Base-by-base conservation (phyloP, 2,113 vertebrate species). In the Argyrosomus japonicus region DNA sequence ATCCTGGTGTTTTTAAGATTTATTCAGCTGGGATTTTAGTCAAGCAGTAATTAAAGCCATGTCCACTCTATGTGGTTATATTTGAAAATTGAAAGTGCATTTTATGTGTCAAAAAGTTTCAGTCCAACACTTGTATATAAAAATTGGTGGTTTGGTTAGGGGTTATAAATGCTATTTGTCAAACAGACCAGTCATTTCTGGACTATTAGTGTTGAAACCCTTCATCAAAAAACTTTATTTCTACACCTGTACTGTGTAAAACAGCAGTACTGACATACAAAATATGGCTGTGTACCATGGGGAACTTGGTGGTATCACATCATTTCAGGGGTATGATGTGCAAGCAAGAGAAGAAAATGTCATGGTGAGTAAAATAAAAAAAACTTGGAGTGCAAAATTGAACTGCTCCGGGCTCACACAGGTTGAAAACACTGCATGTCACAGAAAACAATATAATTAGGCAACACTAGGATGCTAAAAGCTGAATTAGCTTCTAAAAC, bases 61-160 rank as follows among this genome's bases (percentile, higher is more conserved):
- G 60, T 65, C 51, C 51, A 50, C 27, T 60, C 19, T 54, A 23
- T 6, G 29, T 40, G 5, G 9, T 23, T 48, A 36, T 1, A 70
- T 61, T n/a, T 43, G 9, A 58, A 57, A 57, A 60, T 3, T 61
- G 10, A 54, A 40, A 27, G 19, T 27, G 43, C 6, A 8, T 56
- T 56, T 79, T 25, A 17, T 60, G 21, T 21, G 25, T 29, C 40
- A 64, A 72, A 72, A 64, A 51, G 32, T 71, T 80, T 23, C 43
- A 68, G 64, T 58, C 25, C 27, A 32, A 8, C 29, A 43, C 4
- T 54, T 25, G 15, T 21, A 12, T 27, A 40, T 51, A 70, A n/a
- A 43, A 43, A 40, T 2, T 15, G 21, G 4, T 53, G 29, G 56
- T 61, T 60, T 50, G n/a, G 70, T 43, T 23, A 10, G 65, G 76